Conservation (phyloP, 1,140 invertebrate species). For the Procambarus virginalis region DNA sequence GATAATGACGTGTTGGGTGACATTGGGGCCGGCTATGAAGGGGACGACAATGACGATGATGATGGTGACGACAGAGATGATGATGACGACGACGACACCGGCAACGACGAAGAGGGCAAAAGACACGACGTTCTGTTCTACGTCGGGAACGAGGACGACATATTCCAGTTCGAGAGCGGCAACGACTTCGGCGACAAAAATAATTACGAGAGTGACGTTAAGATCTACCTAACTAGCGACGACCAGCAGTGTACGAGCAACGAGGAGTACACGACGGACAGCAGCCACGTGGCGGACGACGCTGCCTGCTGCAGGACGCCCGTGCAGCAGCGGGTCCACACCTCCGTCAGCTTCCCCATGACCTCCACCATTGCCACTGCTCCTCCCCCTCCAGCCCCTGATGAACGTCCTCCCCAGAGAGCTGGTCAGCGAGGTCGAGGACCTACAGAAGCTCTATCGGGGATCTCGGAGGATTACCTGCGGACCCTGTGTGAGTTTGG, state of each 20-base stretch:
- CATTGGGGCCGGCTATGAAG: background rate
- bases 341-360: slow-evolving; percentile 32
- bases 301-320: no score
- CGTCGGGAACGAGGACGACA: slow-evolving; percentile 25
- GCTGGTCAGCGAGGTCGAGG: slow-evolving; percentile 48
- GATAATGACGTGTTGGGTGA: background rate
- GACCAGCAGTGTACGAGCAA: background rate
- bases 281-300: background rate
- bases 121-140: slow-evolving; percentile 10
- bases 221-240: background rate
- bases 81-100: background rate
- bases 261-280: slow-evolving; percentile 3
- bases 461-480: slow-evolving; percentile 53
- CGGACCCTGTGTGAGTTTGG: slow-evolving; percentile 53
- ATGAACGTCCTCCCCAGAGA: slow-evolving; percentile 39
- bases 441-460: slow-evolving; percentile 33
- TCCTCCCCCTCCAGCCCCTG: slow-evolving; percentile 45
- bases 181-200: slow-evolving; percentile 21
- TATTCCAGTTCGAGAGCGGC: background rate
- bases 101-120: background rate
- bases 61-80: background rate
- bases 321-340: background rate
- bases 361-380: slow-evolving; percentile 38
- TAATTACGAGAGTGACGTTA: slow-evolving; percentile 12
- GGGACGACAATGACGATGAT: background rate